phyloP scores from a whole-genome alignment of 2,797 vertebrate species.

The Phylloscopus collybita region DNA sequence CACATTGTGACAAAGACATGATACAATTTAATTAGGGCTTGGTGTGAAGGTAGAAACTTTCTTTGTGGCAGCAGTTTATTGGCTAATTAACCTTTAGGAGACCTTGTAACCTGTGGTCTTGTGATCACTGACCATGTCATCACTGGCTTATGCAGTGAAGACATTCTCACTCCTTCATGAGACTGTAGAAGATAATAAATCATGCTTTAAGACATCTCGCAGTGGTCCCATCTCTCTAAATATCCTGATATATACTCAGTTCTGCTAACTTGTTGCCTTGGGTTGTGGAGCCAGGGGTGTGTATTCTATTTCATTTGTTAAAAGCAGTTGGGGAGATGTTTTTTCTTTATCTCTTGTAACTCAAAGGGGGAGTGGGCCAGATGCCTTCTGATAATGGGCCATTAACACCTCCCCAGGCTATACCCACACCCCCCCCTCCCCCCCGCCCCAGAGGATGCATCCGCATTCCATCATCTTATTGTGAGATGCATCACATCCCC shows the following conservation, averaged over 20 bases:
- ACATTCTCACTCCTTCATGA: neutral
- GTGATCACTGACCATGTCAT: neutral
- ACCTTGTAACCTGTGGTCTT: neutral
- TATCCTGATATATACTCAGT: neutral
- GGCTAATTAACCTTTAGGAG: neutral
- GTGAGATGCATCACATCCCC: no score
- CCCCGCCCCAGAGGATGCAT: no score
- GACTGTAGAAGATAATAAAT: neutral
- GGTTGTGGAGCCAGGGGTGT: no score
- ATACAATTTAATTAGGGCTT: neutral
- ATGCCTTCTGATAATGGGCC: no score
- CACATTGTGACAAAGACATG: neutral
- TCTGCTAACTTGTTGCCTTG: neutral
- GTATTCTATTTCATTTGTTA: no score
- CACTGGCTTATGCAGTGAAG: neutral
- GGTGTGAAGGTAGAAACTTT: neutral
- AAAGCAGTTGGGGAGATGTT: no score
- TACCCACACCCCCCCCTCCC: no score
- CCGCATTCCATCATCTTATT: no score
- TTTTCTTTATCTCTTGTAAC: no score
- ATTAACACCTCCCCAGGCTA: no score
- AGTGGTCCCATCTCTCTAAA: neutral
- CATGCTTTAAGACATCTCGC: neutral
- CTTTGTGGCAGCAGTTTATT: neutral
- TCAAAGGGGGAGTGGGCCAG: no score